Conservation (phyloP, 1,140 invertebrate species). For the Popillia japonica region DNA sequence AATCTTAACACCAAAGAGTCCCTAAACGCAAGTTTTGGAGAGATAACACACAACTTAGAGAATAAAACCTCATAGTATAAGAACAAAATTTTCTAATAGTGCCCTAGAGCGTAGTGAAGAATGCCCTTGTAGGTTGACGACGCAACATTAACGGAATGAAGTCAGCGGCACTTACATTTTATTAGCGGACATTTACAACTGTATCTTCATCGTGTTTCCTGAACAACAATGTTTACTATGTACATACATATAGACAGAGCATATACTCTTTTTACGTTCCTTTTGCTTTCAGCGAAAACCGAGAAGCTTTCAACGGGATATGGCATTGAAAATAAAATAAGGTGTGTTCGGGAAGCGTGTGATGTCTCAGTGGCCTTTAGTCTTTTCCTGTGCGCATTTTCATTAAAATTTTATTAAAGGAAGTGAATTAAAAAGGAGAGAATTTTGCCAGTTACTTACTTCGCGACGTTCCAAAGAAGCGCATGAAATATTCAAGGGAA, state of each 20-base stretch:
- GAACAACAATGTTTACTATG: not conserved
- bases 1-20: not conserved
- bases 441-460: slow-evolving; percentile 15
- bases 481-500: not conserved
- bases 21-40: not conserved
- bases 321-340: not conserved
- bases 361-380: not conserved
- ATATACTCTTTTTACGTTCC: not conserved
- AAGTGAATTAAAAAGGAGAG: slow-evolving; percentile 14
- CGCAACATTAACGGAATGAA: slow-evolving; percentile 6
- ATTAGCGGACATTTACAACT: not conserved
- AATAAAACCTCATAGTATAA: not conserved
- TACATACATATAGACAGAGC: not conserved
- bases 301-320: not conserved
- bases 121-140: not conserved
- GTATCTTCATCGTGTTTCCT: not conserved
- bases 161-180: not conserved
- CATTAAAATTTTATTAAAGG: slow-evolving; percentile 1
- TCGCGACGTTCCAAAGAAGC: not conserved
- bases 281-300: not conserved
- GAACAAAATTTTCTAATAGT: not conserved
- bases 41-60: not conserved
- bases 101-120: not conserved
- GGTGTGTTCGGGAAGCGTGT: not conserved
- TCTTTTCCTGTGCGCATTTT: not conserved